Base-by-base conservation (phyloP, 1,140 invertebrate genomes). In the Mya arenaria region DNA sequence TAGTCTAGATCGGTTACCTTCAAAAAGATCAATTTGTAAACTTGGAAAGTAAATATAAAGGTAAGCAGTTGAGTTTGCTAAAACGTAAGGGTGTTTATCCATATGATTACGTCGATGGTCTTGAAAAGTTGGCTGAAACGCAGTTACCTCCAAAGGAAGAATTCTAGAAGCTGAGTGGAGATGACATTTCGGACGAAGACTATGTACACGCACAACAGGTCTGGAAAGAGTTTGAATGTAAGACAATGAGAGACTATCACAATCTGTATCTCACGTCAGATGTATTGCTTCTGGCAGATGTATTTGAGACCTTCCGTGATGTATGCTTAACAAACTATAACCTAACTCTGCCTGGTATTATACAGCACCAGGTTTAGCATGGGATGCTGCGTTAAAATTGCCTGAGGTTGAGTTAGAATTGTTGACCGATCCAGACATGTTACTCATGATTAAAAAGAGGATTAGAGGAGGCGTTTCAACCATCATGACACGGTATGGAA, bases 201-300 rank as follows among this genome's bases (percentile, higher is more conserved):
- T 91, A 89, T 58, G 30, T 75, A 39, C 83, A 90, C 58, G 87
- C 87, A 10, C 52, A 83, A 78, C 69, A 69, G 3, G 83, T 92
- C 4, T 92, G 81, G 81, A 72, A 85, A 41, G 65, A 48, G 15
- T 90, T 91, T 73, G 87, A 91, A 30, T 86, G 90, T 73, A 58
- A 86, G 84, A 91, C n/a, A n/a, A n/a, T n/a, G n/a, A 82, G 89
- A 15, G 89, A 94, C 55, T 93, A 93, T 87, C 86, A 90, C 37
- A 90, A 93, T 72, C 81, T 94, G 34, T 94, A 94, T 48, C 56
- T 87, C 0, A 83, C 82, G 72, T 83, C 69, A 28, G 86, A 86
- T 79, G 84, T 87, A 10, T 60, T 86, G 10, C 41, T 87, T 4
- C 72, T 89, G 39, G 85, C 84, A 23, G 88, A 90, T 60, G 83